phyloP scores from a whole-genome alignment of 2,888 invertebrate species.

The Cheilosia variabilis region DNA sequence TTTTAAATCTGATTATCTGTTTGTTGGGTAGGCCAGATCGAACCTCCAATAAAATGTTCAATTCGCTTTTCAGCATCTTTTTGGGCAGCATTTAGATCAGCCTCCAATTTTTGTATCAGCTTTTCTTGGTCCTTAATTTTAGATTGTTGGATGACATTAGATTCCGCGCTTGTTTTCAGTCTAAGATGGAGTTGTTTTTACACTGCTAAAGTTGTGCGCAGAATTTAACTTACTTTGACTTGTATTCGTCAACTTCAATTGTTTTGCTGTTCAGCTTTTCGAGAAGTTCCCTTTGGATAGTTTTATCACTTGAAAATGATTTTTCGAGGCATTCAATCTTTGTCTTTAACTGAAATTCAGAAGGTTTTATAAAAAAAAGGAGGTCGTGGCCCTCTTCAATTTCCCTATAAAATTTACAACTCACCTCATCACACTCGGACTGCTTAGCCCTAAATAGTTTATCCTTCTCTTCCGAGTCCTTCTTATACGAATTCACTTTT shows the following conservation, averaged over 20 bases:
- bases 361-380: too few relatives aligned
- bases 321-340: slow-evolving; percentile 35
- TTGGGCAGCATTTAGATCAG: slow-evolving; percentile 11
- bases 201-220: neutral
- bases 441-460: neutral
- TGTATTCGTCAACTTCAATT: slow-evolving; percentile 41
- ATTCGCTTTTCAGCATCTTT: slow-evolving; percentile 14
- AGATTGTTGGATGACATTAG: neutral
- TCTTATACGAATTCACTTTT: neutral
- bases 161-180: slow-evolving; percentile 2
- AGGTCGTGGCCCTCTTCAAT: too few relatives aligned
- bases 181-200: neutral
- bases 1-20: neutral
- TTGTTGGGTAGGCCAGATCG: neutral
- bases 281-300: neutral
- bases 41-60: slow-evolving; percentile 21
- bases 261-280: slow-evolving; percentile 35
- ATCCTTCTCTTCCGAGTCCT: slow-evolving; percentile 38
- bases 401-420: neutral
- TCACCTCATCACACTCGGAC: slow-evolving; percentile 49
- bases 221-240: slow-evolving; percentile 33
- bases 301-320: neutral
- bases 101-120: slow-evolving; percentile 8
- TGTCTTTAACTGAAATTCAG: slow-evolving; percentile 36
- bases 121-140: slow-evolving; percentile 30